phyloP scores from a whole-genome alignment of 2,797 vertebrate species.

The Triplophysa yarkandensis region DNA sequence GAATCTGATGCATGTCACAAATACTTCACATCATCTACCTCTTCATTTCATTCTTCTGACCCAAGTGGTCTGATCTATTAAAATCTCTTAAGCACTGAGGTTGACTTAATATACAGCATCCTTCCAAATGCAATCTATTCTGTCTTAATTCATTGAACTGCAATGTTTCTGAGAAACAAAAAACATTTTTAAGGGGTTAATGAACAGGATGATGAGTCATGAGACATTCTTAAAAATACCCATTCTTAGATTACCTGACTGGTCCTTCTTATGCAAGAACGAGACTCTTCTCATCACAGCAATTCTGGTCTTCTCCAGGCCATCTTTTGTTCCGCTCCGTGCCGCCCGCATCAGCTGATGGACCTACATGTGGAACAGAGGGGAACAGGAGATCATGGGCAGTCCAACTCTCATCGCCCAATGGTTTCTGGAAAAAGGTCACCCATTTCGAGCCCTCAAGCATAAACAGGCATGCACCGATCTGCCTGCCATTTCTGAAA shows the following conservation, averaged over 20 bases:
- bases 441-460: constrained; percentile 16
- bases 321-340: constrained; percentile 90
- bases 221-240: neutral
- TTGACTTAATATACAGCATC: constrained; percentile 34
- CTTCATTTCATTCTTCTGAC: constrained; percentile 50
- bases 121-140: neutral
- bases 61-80: constrained; percentile 56
- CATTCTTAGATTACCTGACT: constrained; percentile 71
- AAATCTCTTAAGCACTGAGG: constrained; percentile 53
- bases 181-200: constrained; percentile 11
- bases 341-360: constrained; percentile 96
- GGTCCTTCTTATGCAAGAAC: constrained; percentile 89
- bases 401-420: constrained; percentile 40
- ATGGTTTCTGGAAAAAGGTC: constrained; percentile 12
- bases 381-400: neutral
- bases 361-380: constrained; percentile 75
- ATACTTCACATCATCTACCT: constrained; percentile 42
- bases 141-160: constrained; percentile 53
- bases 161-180: neutral
- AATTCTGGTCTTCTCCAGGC: constrained; percentile 91
- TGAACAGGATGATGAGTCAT: constrained; percentile 1
- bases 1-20: constrained; percentile 48
- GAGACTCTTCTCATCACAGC: constrained; percentile 91
- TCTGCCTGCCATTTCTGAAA: constrained; percentile 21
- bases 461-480: neutral